Percentiles rank a stretch among this genome's conserved stretches.
phyloP scores from a whole-genome alignment of 2,888 invertebrate genomes.

The Callyntrura guangdongensis region DNA sequence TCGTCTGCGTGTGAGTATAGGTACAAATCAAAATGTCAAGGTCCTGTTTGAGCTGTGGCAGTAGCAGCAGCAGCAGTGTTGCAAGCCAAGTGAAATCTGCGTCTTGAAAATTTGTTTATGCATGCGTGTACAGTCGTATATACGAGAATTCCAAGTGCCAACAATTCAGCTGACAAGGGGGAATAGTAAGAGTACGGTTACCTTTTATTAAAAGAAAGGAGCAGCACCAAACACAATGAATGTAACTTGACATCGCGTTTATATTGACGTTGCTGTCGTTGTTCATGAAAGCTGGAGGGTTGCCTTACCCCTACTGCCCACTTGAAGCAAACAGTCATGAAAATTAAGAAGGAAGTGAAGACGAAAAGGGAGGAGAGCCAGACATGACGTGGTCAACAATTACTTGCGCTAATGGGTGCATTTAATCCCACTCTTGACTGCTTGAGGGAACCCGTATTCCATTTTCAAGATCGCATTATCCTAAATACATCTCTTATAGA shows the following conservation, averaged over 20 bases:
- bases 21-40: constrained; percentile 33
- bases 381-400: constrained; percentile 60
- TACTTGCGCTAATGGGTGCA: constrained; percentile 73
- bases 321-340: constrained; percentile 36
- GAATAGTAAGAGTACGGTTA: no score
- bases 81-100: constrained; percentile 37
- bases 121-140: not conserved
- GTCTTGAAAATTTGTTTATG: constrained; percentile 32
- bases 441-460: constrained; percentile 67
- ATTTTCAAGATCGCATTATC: constrained; percentile 53
- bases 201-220: constrained; percentile 1
- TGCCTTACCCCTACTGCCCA: not conserved
- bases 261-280: constrained; percentile 14
- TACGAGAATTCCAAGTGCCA: constrained; percentile 13
- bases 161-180: not conserved
- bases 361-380: constrained; percentile 59
- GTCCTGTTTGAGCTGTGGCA: not conserved
- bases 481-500: not conserved
- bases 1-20: not conserved
- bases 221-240: not conserved
- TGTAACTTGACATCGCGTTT: not conserved
- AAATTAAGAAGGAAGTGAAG: constrained; percentile 72
- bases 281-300: constrained; percentile 64
- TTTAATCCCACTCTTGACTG: constrained; percentile 66
- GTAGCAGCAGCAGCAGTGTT: not conserved